Evolutionary conservation across 2,888 invertebrate species (phyloP).

Genomic region (Ophion ellenae): DNA sequence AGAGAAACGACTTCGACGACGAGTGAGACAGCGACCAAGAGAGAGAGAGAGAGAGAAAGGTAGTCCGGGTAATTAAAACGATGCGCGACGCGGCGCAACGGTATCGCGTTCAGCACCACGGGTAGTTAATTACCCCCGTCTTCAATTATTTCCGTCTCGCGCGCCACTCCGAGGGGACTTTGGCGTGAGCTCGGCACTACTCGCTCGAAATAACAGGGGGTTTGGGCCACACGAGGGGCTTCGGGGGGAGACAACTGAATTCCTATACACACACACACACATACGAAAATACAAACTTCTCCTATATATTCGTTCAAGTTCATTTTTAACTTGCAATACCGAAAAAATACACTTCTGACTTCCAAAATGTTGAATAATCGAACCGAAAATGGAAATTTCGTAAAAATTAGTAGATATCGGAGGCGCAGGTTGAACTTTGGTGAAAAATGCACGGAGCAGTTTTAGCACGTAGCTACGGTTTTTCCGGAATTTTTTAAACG

Average conservation of each 20-base stretch:
- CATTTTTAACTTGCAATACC: background rate
- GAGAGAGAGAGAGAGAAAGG: conserved; percentile 23
- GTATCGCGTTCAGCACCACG: conserved; percentile 62
- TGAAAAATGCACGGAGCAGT: too few species aligned
- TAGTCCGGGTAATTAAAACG: conserved; percentile 66
- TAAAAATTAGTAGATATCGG: too few species aligned
- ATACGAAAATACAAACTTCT: background rate
- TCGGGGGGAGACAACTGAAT: conserved; percentile 15
- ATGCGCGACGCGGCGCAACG: conserved; percentile 60
- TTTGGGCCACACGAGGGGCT: conserved; percentile 42
- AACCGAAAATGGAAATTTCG: too few species aligned
- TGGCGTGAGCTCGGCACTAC: conserved; percentile 47
- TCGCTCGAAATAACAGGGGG: conserved; percentile 47
- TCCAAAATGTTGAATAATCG: too few species aligned
- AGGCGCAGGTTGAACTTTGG: too few species aligned
- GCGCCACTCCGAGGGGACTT: conserved; percentile 79
- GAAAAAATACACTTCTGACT: too few species aligned
- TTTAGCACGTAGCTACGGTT: too few species aligned
- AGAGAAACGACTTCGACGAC: conserved; percentile 36
- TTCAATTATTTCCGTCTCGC: conserved; percentile 81
- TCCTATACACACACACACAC: conserved; percentile 18
- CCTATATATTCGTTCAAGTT: conserved; percentile 19
- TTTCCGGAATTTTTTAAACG: too few species aligned
- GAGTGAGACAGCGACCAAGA: conserved; percentile 25
- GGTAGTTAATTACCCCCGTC: conserved; percentile 82